Conservation (phyloP, 2,797 vertebrate genomes). For the Phataginus tricuspis region DNA sequence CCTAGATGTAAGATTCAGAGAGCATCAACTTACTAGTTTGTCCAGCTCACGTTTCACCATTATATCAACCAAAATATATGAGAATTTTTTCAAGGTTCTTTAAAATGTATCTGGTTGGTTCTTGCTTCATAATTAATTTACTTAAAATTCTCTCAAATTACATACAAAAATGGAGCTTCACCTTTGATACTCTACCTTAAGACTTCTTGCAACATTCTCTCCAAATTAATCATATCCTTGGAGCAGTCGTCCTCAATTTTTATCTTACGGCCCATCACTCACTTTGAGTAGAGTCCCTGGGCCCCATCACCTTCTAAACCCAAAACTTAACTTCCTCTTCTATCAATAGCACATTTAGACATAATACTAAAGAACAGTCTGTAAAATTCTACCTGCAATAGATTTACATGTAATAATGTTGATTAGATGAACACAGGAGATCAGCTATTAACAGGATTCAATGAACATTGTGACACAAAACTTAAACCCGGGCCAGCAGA, state of each 20-base stretch:
- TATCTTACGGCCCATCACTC: background rate
- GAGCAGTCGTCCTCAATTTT: background rate
- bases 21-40: background rate
- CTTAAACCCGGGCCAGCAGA: background rate
- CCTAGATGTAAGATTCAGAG: background rate
- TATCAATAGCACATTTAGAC: background rate
- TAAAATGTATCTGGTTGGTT: background rate
- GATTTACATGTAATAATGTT: background rate
- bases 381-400: background rate
- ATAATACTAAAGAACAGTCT: background rate
- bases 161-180: background rate
- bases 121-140: background rate
- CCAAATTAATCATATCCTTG: background rate
- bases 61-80: background rate
- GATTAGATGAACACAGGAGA: background rate
- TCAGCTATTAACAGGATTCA: background rate
- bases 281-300: background rate
- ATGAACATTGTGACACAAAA: background rate
- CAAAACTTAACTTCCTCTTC: background rate
- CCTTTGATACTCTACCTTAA: background rate
- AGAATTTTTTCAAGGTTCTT: background rate
- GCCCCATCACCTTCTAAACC: background rate
- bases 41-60: background rate
- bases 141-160: background rate
- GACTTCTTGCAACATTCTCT: background rate